Base-by-base conservation (phyloP, 1,140 invertebrate species). In the Lineus longissimus region DNA sequence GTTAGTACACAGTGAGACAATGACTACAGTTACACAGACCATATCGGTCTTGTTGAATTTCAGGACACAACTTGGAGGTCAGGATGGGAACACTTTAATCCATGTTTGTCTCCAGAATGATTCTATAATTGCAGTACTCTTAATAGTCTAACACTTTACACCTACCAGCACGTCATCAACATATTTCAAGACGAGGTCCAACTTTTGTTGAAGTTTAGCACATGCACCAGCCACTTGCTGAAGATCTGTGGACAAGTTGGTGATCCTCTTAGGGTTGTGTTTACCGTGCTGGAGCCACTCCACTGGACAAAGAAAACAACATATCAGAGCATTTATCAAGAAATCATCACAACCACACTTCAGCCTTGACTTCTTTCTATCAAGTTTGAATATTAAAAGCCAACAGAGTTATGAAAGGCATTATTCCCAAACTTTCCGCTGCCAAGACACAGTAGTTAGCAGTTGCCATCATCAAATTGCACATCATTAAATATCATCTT, bases 141-240 rank as follows among this genome's bases (percentile, higher is more conserved):
- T 43, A 43, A 19, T 19, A 43, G 19, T 11, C 19, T 19, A 43
- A 19, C 40, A 43, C 19, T 43, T 11, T 43, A 19, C 19, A 74
- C 76, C 70, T 73, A 83, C 83, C 73, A 86, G 66, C 30, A 86
- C 84, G 78, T 83, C 92, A 76, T 97, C 94, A 17, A 97, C 92
- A 77, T 96, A 97, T 45, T 85, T 82, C 57, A 93, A 81, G 64
- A 96, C 90, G 76, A 90, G 86, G 66, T 92, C 90, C 23, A 97
- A 81, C 73, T 93, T 86, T 0, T 84, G 79, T 33, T 88, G 86
- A 58, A 97, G 85, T 76, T 90, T 90, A 0, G 83, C 77, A 30
- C 91, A 89, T 0, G 92, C 91, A 74, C 92, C 90, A 0, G 89
- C 87, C 7, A 96, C 89, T 78, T 94, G 92, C 9, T 90, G 87